Conservation (phyloP, 2,888 invertebrate species). For the Eupithecia inturbata region DNA sequence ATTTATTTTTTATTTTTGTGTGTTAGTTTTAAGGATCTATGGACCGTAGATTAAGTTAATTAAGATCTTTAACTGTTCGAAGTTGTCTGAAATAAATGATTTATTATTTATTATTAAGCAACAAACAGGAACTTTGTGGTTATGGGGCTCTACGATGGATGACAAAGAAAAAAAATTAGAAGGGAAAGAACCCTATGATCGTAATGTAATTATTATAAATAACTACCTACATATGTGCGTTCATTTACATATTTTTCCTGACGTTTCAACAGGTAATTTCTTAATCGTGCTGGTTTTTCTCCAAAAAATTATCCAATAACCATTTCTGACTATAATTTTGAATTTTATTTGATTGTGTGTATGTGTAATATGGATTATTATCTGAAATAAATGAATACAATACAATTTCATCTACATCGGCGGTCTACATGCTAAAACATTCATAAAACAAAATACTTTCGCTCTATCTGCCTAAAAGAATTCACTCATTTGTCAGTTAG, state of each 20-base stretch:
- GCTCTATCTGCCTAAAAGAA: neutral
- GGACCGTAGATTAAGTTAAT: too few relatives aligned
- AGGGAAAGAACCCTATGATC: neutral
- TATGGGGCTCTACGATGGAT: neutral
- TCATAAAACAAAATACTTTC: neutral
- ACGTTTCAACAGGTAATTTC: neutral
- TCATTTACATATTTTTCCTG: neutral
- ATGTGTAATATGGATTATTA: too few relatives aligned
- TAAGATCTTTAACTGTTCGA: too few relatives aligned
- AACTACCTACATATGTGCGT: too few relatives aligned
- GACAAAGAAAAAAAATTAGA: neutral
- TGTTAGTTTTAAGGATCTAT: too few relatives aligned
- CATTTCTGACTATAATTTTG: too few relatives aligned
- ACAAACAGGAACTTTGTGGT: constrained; percentile 16
- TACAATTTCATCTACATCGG: neutral
- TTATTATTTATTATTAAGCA: too few relatives aligned
- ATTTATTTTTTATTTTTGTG: too few relatives aligned
- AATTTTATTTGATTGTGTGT: too few relatives aligned
- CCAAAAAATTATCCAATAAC: neutral
- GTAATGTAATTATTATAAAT: neutral
- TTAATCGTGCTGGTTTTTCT: neutral
- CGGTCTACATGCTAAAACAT: neutral
- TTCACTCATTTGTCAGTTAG: constrained; percentile 21
- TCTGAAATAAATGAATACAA: too few relatives aligned
- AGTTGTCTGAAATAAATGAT: too few relatives aligned